phyloP scores from a whole-genome alignment of 2,113 vertebrate species.

The Laticauda laticaudata region DNA sequence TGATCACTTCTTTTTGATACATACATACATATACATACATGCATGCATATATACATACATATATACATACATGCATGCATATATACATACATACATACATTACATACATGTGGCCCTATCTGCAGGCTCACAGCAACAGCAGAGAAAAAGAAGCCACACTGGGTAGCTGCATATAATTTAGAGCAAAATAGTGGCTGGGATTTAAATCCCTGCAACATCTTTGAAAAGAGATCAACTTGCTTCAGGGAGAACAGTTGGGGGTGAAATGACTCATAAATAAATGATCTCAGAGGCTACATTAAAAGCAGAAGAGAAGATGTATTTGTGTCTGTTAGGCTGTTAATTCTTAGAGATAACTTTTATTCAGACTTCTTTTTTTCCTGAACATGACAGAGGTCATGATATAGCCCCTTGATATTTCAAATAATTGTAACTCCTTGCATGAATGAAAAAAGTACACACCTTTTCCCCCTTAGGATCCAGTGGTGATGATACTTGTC shows the following conservation, averaged over 20 bases:
- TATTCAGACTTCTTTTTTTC: neutral
- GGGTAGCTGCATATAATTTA: neutral
- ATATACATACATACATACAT: no score
- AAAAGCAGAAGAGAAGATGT: neutral
- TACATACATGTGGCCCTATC: no score
- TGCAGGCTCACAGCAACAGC: neutral
- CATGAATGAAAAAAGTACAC: neutral
- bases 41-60: neutral
- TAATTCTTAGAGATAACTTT: slow-evolving; percentile 1
- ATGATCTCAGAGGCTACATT: slow-evolving; percentile 9
- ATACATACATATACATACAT: neutral
- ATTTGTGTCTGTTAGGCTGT: neutral
- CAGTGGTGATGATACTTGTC: neutral
- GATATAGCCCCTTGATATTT: neutral
- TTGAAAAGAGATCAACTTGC: neutral
- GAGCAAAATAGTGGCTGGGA: neutral
- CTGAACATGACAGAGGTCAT: neutral
- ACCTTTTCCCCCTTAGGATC: neutral
- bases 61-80: no score
- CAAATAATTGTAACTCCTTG: neutral
- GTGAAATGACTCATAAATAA: neutral
- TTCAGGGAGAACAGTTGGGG: neutral
- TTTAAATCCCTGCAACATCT: neutral
- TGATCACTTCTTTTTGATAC: neutral
- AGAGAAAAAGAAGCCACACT: neutral